Base-by-base conservation (phyloP, 2,113 vertebrate genomes). In the Uria lomvia region DNA sequence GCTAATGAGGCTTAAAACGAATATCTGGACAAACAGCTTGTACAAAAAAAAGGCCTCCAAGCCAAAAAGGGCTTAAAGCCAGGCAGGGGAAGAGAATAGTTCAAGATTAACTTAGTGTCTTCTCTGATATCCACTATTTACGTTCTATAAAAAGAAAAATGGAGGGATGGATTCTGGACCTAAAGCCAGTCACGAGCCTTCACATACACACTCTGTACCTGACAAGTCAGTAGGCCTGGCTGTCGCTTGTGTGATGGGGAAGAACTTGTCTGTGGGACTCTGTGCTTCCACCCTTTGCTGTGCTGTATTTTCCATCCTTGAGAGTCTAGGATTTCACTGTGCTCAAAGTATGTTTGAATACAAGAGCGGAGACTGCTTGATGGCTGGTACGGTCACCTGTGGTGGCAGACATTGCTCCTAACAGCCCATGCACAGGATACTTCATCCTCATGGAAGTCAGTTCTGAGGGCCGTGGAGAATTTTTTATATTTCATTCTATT, bases 1-100 rank as follows among this genome's bases (percentile, higher is more conserved):
- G 42, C 27, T 94, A 93, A 90, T 86, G 71, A 92, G 85, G 84
- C 82, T 94, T 89, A 94, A 89, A 92, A 81, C 42, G 68, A 81
- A 34, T 96, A 92, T 75, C 79, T 97, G 68, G 65, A 93, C 68
- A 75, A 93, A 92, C 1, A 6, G 9, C 43, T 60, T 66, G 18
- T 34, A 87, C 30, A 66, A 76, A 89, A 85, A 40, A 88, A 65
- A 67, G 34, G 11, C 18, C 27, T 84, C 11, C 6, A 52, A 77
- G 63, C 24, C 66, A 75, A 86, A 89, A 86, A 29, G 8, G 21
- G 38, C 36, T 91, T 86, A 71, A 88, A 87, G 36, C 24, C 70
- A 79, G 49, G 29, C 17, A 60, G 15, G 12, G 72, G 19, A 90
- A 72, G 12, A n/a, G 42, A 91, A 53, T 27, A 45, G 15, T 42